Conservation (phyloP, 2,888 invertebrate genomes). For the Sclerodermus sp. region DNA sequence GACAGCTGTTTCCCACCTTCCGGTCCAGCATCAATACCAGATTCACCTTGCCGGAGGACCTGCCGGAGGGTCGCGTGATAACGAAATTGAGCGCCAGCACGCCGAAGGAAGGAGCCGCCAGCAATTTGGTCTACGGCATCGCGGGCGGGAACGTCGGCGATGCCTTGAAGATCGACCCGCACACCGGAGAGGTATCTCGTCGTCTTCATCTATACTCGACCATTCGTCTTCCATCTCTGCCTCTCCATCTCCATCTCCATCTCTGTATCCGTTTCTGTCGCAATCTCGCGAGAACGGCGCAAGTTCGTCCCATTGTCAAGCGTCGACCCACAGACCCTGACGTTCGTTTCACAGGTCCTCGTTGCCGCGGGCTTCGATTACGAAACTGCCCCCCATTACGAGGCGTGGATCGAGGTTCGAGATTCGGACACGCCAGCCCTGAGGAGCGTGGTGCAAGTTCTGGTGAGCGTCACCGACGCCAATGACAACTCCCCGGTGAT, state of each 20-base stretch:
- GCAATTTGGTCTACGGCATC: conserved; percentile 76
- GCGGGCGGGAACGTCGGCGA: conserved; percentile 94
- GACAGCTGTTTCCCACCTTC: conserved; percentile 80
- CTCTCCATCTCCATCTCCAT: too few species aligned
- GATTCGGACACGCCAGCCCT: conserved; percentile 83
- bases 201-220: too few species aligned
- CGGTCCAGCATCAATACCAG: conserved; percentile 70
- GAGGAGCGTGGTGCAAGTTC: conserved; percentile 76
- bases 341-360: conserved; percentile 62
- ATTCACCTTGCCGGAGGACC: conserved; percentile 80
- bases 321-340: too few species aligned
- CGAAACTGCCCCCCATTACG: conserved; percentile 80
- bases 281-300: too few species aligned
- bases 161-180: conserved; percentile 78
- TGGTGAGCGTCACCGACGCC: conserved; percentile 88
- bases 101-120: conserved; percentile 74
- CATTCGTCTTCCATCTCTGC: too few species aligned
- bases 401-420: conserved; percentile 89
- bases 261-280: too few species aligned
- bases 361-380: conserved; percentile 83
- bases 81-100: conserved; percentile 78
- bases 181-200: conserved; percentile 71
- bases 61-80: conserved; percentile 74
- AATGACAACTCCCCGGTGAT: conserved; percentile 91
- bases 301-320: too few species aligned